These are phyloP conservation scores for Aplysia californica DNA, from an alignment of 1,140 invertebrate genomes.

Conservation along the genomic window DNA sequence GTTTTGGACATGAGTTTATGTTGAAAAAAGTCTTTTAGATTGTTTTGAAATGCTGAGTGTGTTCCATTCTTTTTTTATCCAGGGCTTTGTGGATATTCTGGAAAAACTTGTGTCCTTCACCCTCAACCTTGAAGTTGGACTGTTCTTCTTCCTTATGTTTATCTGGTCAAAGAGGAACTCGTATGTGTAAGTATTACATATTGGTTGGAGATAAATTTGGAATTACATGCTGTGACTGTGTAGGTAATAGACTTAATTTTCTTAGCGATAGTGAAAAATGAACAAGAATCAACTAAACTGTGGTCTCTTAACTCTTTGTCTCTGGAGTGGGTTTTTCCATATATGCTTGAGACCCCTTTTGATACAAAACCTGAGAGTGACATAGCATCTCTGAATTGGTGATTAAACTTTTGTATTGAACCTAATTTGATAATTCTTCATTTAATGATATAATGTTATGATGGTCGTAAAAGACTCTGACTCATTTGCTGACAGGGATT, in stretches of 20 bases:
- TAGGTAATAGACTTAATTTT: not conserved
- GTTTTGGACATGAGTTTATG: not conserved
- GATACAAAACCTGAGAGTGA: too few species aligned
- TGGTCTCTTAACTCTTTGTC: not conserved
- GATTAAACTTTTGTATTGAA: not conserved
- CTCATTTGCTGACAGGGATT: too few species aligned
- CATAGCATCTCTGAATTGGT: not conserved
- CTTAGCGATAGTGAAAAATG: not conserved
- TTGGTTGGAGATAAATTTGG: not conserved
- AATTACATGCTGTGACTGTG: not conserved
- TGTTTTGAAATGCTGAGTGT: not conserved
- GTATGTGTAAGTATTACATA: slow-evolving; percentile 32
- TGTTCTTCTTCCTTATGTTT: slow-evolving; percentile 56
- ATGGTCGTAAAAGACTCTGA: not conserved
- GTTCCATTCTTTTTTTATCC: slow-evolving; percentile 2
- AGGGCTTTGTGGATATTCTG: slow-evolving; percentile 58
- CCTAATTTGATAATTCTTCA: not conserved
- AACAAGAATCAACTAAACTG: not conserved
- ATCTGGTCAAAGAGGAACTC: slow-evolving; percentile 33
- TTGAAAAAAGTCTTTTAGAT: not conserved
- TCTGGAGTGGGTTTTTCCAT: not conserved
- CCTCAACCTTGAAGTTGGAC: slow-evolving; percentile 51
- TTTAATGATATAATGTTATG: not conserved
- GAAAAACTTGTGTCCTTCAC: slow-evolving; percentile 56
- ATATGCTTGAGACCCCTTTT: too few species aligned